Conservation (phyloP, 2,113 vertebrate species). For the Varanus komodoensis region DNA sequence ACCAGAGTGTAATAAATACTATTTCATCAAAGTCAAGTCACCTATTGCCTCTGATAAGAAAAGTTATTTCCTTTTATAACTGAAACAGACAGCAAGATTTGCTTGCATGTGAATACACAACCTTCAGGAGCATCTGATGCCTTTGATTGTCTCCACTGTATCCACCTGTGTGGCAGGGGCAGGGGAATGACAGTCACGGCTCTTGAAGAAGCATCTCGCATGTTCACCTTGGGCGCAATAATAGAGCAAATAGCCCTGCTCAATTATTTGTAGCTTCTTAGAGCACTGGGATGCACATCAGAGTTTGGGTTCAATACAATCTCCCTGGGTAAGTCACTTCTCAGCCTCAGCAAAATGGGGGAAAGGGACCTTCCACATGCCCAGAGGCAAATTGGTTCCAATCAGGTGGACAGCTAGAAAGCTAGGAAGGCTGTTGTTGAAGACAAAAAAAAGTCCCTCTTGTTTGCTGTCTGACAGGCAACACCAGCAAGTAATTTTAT, state of each 20-base stretch:
- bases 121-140: not conserved
- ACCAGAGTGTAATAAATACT: not conserved
- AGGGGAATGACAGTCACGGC: not conserved
- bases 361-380: not conserved
- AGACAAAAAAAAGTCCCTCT: no score
- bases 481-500: no score
- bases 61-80: not conserved
- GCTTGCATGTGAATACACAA: not conserved
- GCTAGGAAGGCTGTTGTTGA: not conserved
- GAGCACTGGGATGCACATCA: not conserved
- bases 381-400: not conserved
- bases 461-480: no score
- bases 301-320: not conserved
- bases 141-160: not conserved
- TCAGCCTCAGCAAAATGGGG: not conserved
- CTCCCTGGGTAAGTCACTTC: not conserved
- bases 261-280: constrained; percentile 1
- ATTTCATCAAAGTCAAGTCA: constrained; percentile 19
- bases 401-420: not conserved
- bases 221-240: constrained; percentile 11
- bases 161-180: not conserved
- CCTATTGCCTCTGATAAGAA: not conserved
- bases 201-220: constrained; percentile 2
- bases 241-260: not conserved
- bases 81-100: not conserved